Base-by-base conservation (phyloP, 2,888 invertebrate genomes). In the Ennomos fuscantarius region DNA sequence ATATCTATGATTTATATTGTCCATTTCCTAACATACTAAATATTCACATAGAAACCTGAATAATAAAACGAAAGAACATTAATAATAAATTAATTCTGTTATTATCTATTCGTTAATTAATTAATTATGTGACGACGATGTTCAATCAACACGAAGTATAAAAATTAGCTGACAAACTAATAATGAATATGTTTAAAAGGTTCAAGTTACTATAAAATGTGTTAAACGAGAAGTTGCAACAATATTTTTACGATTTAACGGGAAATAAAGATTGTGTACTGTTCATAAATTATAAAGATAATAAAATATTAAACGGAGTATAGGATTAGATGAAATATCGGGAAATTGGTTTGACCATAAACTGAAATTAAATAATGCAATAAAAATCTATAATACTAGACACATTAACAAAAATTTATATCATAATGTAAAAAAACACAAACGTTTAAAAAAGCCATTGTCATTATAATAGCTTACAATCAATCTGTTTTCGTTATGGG, bases 71-170 rank as follows among this genome's bases (percentile, higher is more conserved):
- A 80, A 81, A 81, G 80, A 78, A 72, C 74, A 76, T 78, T 79
- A 76, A 82, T 79, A 76, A 78, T 81, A 81, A 81, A 81, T 82
- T 82, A 79, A 79, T 82, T 78, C 73, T 76, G 78, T 72, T 74
- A 84, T 87, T 82, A 86, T 79, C 73, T 79, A 83, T 84, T 76
- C 79, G 74, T 81, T 84, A 82, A 86, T 89, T 88, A 87, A 89
- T 89, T 87, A 86, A 88, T 87, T 81, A 86, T 72, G 82, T 84
- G 82, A 78, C 79, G 78, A 85, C 79, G 80, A 76, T 81, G 78
- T 84, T 87, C 78, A 84, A 87, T 89, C 85, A 87, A 82, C 78
- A 78, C 76, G 76, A 82, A 76, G 76, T 76, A 81, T 81, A 81
- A 83, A 82, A 87, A 87, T 84, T 81, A 84, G 78, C 81, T 84